A percentile compares a stretch with the other conserved stretches of the same genome.
These are phyloP conservation scores for Stichodactyla helianthus DNA, from an alignment of 64 coral and sea anemone genomes.

Conservation along the genomic window DNA sequence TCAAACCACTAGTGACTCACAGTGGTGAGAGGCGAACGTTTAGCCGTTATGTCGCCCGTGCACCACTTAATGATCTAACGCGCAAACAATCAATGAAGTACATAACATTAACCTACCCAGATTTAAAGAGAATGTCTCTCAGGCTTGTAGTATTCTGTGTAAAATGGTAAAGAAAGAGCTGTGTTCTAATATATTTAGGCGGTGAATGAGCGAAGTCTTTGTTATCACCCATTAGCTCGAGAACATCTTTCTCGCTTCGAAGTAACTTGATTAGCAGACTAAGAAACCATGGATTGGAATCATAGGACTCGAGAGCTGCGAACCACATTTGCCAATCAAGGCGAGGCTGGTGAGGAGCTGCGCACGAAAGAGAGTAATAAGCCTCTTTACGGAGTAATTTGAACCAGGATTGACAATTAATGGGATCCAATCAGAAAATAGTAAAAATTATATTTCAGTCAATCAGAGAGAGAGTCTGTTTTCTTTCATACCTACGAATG, in stretches of 20 bases:
- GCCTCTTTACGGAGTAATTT: neutral
- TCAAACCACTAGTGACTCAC: too few relatives aligned
- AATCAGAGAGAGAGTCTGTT: neutral
- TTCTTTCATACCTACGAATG: conserved; percentile 76
- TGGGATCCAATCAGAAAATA: too few relatives aligned
- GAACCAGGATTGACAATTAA: too few relatives aligned
- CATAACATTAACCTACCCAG: conserved; percentile 48
- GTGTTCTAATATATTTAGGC: conserved; percentile 72
- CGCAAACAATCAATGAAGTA: too few relatives aligned
- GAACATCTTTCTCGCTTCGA: conserved; percentile 65
- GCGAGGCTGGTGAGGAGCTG: conserved; percentile 96
- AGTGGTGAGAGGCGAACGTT: too few relatives aligned
- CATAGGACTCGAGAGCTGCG: conserved; percentile 64
- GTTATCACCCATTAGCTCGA: conserved; percentile 54
- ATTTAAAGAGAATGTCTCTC: conserved; percentile 57
- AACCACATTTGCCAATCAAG: conserved; percentile 99
- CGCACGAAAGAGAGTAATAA: neutral
- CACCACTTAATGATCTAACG: too few relatives aligned
- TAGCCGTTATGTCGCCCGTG: too few relatives aligned
- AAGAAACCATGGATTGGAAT: conserved; percentile 85
- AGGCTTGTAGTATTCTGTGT: conserved; percentile 69
- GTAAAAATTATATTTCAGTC: neutral
- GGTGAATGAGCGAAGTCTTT: conserved; percentile 45
- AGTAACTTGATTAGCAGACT: conserved; percentile 76
- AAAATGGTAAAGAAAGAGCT: conserved; percentile 80